A percentile compares a stretch with the other conserved stretches of the same genome.
These are phyloP conservation scores for Scopus umbretta DNA, from an alignment of 2,113 vertebrate genomes.

Conservation along the genomic window DNA sequence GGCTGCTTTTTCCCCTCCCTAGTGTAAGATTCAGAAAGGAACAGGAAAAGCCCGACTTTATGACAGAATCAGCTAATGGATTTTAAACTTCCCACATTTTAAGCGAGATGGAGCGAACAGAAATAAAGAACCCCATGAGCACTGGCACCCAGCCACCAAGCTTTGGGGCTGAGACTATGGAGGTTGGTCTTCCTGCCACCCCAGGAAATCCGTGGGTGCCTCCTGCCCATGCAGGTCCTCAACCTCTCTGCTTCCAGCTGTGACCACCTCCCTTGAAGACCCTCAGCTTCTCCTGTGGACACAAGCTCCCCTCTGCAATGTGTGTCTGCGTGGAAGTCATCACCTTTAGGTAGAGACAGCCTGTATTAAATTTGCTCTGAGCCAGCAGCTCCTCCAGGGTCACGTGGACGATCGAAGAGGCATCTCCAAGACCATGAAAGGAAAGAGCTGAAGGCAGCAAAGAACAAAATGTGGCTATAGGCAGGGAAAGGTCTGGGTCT, in stretches of 20 bases:
- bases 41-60: not conserved
- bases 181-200: not conserved
- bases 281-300: not conserved
- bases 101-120: fast-evolving
- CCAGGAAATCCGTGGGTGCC: not conserved
- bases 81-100: not conserved
- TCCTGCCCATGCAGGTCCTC: not conserved
- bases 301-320: not conserved
- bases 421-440: not conserved
- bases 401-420: not conserved
- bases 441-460: not conserved
- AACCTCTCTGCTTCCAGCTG: not conserved
- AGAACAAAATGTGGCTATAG: not conserved
- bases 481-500: not conserved
- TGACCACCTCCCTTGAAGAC: not conserved
- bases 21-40: not conserved
- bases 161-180: fast-evolving
- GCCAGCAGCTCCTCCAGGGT: not conserved
- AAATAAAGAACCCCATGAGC: not conserved
- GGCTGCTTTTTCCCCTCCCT: not conserved
- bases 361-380: not conserved
- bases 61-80: not conserved
- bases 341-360: not conserved
- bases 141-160: not conserved
- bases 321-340: fast-evolving